phyloP scores from a whole-genome alignment of 2,113 vertebrate species.

The Catharus fuscescens region DNA sequence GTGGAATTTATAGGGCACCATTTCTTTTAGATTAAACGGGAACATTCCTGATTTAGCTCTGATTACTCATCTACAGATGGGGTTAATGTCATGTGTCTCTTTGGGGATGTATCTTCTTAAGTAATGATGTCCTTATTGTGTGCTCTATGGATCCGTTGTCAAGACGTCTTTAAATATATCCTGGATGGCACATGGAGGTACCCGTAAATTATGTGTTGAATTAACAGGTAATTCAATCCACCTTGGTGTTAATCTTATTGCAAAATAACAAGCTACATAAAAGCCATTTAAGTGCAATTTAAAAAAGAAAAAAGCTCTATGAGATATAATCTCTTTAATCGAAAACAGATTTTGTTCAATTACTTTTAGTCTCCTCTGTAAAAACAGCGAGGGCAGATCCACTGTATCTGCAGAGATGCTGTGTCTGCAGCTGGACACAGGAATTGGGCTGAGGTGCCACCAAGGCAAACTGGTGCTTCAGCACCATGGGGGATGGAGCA shows the following conservation, averaged over 20 bases:
- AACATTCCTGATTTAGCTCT: slow-evolving; percentile 56
- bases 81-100: slow-evolving; percentile 58
- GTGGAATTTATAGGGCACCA: slow-evolving; percentile 56
- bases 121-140: slow-evolving; percentile 49
- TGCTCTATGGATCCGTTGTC: slow-evolving; percentile 22
- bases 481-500: not conserved
- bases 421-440: not conserved
- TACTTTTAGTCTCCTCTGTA: not conserved
- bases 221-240: slow-evolving; percentile 63
- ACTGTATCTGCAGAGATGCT: not conserved
- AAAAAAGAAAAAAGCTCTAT: not conserved
- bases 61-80: slow-evolving; percentile 62
- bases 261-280: slow-evolving; percentile 56
- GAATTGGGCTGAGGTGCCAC: not conserved
- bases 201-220: slow-evolving; percentile 50
- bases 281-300: slow-evolving; percentile 53
- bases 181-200: slow-evolving; percentile 20
- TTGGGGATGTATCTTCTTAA: slow-evolving; percentile 48
- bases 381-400: not conserved
- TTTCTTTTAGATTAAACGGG: slow-evolving; percentile 51
- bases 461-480: not conserved
- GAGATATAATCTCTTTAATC: slow-evolving; percentile 54
- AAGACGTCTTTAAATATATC: slow-evolving; percentile 35
- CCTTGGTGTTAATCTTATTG: slow-evolving; percentile 53
- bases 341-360: slow-evolving; percentile 46